Evolutionary conservation across 2,797 vertebrate species (phyloP).

Genomic region (Tenualosa thibaudeaui): DNA sequence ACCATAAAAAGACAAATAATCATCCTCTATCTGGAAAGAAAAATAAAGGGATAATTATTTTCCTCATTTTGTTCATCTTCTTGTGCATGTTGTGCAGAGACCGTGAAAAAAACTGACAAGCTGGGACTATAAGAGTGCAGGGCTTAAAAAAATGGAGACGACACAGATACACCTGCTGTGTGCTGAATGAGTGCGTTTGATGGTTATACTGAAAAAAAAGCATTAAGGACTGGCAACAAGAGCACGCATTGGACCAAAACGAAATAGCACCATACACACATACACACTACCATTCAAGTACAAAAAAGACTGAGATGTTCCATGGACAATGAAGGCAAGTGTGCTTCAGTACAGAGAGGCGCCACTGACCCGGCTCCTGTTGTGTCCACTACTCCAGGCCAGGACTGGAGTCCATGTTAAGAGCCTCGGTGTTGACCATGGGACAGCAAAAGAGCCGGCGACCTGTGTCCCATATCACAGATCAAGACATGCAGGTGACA

Average conservation of each 20-base stretch:
- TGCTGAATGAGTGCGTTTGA: neutral
- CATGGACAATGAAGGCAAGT: slow-evolving; percentile 4
- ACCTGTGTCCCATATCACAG: neutral
- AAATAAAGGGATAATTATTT: neutral
- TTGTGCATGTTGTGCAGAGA: neutral
- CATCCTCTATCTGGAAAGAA: neutral
- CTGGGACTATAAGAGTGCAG: neutral
- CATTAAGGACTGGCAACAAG: neutral
- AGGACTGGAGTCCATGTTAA: slow-evolving; percentile 16
- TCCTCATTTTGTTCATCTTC: neutral
- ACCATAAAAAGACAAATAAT: neutral
- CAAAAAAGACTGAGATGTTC: neutral
- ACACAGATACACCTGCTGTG: neutral
- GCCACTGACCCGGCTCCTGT: neutral
- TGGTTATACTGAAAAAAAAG: neutral
- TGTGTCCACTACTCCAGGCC: slow-evolving; percentile 12
- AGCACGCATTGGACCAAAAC: neutral
- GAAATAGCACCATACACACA: slow-evolving; percentile 9
- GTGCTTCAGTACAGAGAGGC: neutral
- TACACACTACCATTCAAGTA: neutral
- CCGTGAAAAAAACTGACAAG: neutral
- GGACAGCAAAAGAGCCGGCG: neutral
- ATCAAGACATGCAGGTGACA: slow-evolving; percentile 63
- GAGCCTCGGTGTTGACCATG: neutral
- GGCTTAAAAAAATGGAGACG: neutral